Evolutionary conservation across 2,113 vertebrate species (phyloP), one percentile per base, ranked within the genome.

Genomic region (Peucedramus taeniatus): DNA sequence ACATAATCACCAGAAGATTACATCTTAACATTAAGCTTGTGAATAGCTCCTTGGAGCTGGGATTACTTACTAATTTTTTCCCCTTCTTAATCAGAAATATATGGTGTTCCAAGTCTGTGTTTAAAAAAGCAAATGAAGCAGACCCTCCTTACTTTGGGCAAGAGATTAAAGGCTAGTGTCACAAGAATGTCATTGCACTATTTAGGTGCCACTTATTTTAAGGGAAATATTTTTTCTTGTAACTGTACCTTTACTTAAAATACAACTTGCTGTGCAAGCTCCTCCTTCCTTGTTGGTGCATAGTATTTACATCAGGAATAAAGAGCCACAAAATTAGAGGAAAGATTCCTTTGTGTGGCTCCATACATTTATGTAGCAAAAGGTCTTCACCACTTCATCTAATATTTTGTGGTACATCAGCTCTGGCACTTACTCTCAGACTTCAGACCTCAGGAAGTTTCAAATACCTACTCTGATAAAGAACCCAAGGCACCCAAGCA

Each of bases 21-120:
- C 60, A 92, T 93, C 15, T 90, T 66, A 90, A 77, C 42, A n/a
- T 81, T 69, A 66, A 45, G 30, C 5, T 77, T 59, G 42, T 78
- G 83, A 92, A 74, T 89, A 92, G 65, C 42, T 93, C 64, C 35
- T 93, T 83, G 79, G 88, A 90, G 68, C 35, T 89, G 76, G 71
- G 56, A 83, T 81, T 92, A 49, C 39, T 86, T 47, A 61, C 35
- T 68, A 37, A 15, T 30, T 54, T 75, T 80, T 60, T 64, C n/a
- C 53, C 22, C 30, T 75, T 83, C 68, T 93, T 89, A 47, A 64
- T 83, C 37, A 85, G 71, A 50, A 90, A 59, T 93, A 61, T 65
- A 27, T 40, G 40, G 5, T 85, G 87, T 95, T 90, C 75, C 45
- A 80, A 83, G 18, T 57, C 54, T 0, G 0, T 42, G 23, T 66